Evolutionary conservation across 2,888 invertebrate species (phyloP).

Genomic region (Noctua janthe): DNA sequence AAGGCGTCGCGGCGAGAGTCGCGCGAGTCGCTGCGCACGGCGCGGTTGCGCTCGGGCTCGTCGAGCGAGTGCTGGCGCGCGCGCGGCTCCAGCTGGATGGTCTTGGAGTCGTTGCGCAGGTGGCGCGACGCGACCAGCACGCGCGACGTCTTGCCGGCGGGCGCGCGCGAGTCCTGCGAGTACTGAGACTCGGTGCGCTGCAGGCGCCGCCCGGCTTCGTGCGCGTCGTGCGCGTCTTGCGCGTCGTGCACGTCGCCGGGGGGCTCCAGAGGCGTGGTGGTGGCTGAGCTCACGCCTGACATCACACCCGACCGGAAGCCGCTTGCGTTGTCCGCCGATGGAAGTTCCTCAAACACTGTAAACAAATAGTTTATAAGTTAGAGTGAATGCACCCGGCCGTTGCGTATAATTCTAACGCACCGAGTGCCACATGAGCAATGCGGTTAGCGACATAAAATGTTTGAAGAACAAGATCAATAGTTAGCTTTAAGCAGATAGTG

Average conservation of each 20-base stretch:
- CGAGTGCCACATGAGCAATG: neutral
- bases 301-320: slow-evolving; percentile 84
- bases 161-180: slow-evolving; percentile 79
- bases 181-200: slow-evolving; percentile 86
- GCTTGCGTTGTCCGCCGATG: slow-evolving; percentile 89
- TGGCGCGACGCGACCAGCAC: slow-evolving; percentile 90
- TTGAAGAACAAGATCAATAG: neutral
- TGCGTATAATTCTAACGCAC: neutral
- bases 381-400: neutral
- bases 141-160: slow-evolving; percentile 78
- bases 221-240: slow-evolving; percentile 49
- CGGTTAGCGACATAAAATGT: neutral
- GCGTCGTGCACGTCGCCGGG: slow-evolving; percentile 55
- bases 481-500: neutral
- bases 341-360: slow-evolving; percentile 94
- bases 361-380: neutral
- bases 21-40: slow-evolving; percentile 76
- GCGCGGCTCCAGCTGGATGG: slow-evolving; percentile 91
- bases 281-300: slow-evolving; percentile 84
- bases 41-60: slow-evolving; percentile 76
- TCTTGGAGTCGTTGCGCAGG: slow-evolving; percentile 91
- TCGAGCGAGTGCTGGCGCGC: slow-evolving; percentile 84
- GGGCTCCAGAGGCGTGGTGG: slow-evolving; percentile 82
- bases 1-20: slow-evolving; percentile 70
- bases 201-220: slow-evolving; percentile 69